Conservation (phyloP, 2,888 invertebrate genomes). For the Ferrisia virgata region DNA sequence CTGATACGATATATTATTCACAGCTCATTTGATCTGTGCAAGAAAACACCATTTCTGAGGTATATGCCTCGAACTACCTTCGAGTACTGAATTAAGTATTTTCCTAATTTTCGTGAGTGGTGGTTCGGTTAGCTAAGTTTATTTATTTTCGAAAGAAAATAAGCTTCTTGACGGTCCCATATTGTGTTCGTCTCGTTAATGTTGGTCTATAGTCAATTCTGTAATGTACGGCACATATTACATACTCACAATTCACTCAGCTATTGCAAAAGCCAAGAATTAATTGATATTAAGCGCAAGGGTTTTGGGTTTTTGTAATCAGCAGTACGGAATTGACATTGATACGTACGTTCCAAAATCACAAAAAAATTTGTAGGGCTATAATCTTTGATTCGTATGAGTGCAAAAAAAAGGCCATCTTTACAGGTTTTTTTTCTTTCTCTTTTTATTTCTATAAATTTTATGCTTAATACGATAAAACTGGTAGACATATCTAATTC, state of each 20-base stretch:
- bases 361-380: too few relatives aligned
- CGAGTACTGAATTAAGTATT: slow-evolving; percentile 9
- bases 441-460: too few relatives aligned
- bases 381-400: too few relatives aligned
- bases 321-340: too few relatives aligned
- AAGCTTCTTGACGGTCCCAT: neutral
- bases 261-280: neutral
- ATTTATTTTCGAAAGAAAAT: neutral
- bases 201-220: neutral
- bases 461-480: neutral
- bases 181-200: neutral
- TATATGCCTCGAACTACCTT: neutral
- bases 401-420: too few relatives aligned
- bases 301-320: too few relatives aligned
- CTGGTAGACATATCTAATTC: neutral
- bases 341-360: too few relatives aligned
- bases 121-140: neutral
- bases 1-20: slow-evolving; percentile 34
- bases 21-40: slow-evolving; percentile 26
- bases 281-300: slow-evolving; percentile 1
- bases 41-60: slow-evolving; percentile 22
- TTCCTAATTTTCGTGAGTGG: slow-evolving; percentile 12
- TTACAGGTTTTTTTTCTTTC: too few relatives aligned
- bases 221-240: too few relatives aligned
- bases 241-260: neutral